These are phyloP conservation scores for Amphipoea lucens DNA, from an alignment of 2,888 invertebrate genomes.

Conservation along the genomic window DNA sequence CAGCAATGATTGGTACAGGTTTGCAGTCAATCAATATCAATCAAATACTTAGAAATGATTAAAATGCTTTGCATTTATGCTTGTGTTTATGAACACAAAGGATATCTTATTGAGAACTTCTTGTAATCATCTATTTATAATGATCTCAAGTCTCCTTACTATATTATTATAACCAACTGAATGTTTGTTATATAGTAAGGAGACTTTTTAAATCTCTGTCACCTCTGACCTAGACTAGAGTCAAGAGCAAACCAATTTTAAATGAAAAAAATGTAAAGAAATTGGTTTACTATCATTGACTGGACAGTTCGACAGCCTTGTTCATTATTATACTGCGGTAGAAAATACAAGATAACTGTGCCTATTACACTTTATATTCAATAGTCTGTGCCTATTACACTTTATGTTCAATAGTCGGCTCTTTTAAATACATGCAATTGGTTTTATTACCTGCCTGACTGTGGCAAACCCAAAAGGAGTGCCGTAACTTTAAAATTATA, in stretches of 20 bases:
- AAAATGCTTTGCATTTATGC: constrained; percentile 28
- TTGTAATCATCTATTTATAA: neutral
- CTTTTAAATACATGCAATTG: neutral
- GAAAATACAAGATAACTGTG: neutral
- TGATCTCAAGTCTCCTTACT: neutral
- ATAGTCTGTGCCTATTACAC: neutral
- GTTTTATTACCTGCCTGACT: neutral
- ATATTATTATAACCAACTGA: neutral
- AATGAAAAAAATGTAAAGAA: too few relatives aligned
- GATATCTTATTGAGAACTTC: neutral
- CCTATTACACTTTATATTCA: neutral
- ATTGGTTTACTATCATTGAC: neutral
- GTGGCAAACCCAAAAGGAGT: neutral
- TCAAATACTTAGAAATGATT: constrained; percentile 21
- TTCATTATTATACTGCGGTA: neutral
- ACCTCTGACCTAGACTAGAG: too few relatives aligned
- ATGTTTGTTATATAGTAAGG: too few relatives aligned
- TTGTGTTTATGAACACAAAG: constrained; percentile 33
- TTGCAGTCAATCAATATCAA: constrained; percentile 37
- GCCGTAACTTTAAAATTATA: neutral
- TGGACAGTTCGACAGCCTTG: neutral
- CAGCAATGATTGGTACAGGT: constrained; percentile 35
- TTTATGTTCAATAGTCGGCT: neutral
- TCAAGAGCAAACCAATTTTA: too few relatives aligned
- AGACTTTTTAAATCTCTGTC: too few relatives aligned